Percentiles rank a stretch among this genome's conserved stretches.
phyloP scores from a whole-genome alignment of 2,113 vertebrate species.

The Psophia crepitans region DNA sequence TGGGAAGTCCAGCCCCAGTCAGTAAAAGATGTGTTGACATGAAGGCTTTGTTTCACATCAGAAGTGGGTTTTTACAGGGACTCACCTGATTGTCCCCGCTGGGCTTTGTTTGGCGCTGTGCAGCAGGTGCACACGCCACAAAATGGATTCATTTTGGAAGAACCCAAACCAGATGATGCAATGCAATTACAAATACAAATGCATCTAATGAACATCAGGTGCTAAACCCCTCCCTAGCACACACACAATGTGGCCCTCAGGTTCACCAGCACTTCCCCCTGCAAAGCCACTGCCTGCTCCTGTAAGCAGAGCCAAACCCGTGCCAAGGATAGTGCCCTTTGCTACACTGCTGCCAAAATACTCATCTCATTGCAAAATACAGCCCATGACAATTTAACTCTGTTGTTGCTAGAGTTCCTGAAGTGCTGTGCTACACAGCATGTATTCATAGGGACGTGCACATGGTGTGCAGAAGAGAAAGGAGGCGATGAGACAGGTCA shows the following conservation, averaged over 20 bases:
- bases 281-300: background rate
- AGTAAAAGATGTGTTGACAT: background rate
- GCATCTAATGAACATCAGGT: background rate
- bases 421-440: background rate
- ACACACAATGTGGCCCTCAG: fast-evolving
- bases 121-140: background rate
- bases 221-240: background rate
- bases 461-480: background rate
- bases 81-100: background rate
- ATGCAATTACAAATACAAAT: background rate
- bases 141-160: background rate
- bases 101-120: background rate
- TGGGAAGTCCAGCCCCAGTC: background rate
- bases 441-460: fast-evolving
- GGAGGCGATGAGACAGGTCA: background rate
- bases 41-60: background rate
- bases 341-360: background rate
- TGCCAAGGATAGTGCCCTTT: background rate
- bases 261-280: background rate
- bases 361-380: background rate
- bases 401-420: background rate
- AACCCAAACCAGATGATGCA: background rate
- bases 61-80: background rate
- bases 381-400: background rate
- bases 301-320: background rate